phyloP scores from a whole-genome alignment of 2,888 invertebrate species.

The Plutella xylostella region DNA sequence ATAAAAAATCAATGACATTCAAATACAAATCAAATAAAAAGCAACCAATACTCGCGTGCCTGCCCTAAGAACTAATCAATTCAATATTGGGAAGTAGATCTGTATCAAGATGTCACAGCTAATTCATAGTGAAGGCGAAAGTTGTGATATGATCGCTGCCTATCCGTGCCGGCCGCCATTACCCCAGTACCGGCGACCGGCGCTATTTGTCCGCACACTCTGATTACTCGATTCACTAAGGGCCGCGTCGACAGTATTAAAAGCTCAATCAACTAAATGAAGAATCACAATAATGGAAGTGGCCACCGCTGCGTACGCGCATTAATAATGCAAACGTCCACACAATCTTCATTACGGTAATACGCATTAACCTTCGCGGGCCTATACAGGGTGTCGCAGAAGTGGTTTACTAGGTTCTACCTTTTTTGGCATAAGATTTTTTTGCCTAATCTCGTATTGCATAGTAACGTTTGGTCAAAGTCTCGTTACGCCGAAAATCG shows the following conservation, averaged over 20 bases:
- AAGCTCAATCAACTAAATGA: constrained; percentile 70
- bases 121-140: not conserved
- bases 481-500: no score
- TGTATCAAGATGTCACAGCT: constrained; percentile 17
- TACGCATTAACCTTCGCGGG: no score
- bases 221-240: constrained; percentile 51
- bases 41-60: not conserved
- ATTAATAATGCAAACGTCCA: constrained; percentile 63
- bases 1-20: constrained; percentile 6
- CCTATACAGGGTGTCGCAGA: no score
- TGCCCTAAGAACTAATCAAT: no score
- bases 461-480: no score
- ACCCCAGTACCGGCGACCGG: constrained; percentile 45
- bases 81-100: not conserved
- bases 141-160: not conserved
- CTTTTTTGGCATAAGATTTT: no score
- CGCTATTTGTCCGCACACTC: constrained; percentile 48
- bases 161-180: constrained; percentile 52
- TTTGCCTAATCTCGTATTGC: no score
- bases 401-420: no score
- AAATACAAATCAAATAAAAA: not conserved
- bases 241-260: constrained; percentile 60
- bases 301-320: constrained; percentile 60
- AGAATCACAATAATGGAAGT: constrained; percentile 66
- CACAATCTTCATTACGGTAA: constrained; percentile 68